Evolutionary conservation across 2,888 invertebrate genomes (phyloP).

Genomic region (Oithona nana): DNA sequence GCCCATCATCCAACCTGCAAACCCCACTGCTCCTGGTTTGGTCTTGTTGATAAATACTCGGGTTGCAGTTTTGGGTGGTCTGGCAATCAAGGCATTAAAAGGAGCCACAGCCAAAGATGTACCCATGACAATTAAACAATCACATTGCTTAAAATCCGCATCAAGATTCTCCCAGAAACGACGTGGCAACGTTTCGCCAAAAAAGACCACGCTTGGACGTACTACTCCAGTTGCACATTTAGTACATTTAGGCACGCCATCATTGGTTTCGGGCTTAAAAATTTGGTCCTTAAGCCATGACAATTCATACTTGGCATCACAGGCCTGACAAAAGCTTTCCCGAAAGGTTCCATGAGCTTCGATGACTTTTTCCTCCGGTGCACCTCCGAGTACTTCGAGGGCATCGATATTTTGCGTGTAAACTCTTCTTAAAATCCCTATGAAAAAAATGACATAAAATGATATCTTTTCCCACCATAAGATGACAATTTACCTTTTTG

Average conservation of each 20-base stretch:
- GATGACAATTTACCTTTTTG: too few relatives aligned
- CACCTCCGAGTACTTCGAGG: slow-evolving; percentile 60
- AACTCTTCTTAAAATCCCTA: slow-evolving; percentile 31
- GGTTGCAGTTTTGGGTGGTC: background rate
- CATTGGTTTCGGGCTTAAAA: slow-evolving; percentile 23
- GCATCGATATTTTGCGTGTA: slow-evolving; percentile 69
- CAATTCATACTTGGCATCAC: slow-evolving; percentile 48
- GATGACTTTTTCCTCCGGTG: slow-evolving; percentile 62
- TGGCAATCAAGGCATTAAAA: background rate
- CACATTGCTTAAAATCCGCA: slow-evolving; percentile 61
- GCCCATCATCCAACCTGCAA: background rate
- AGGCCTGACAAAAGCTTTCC: slow-evolving; percentile 59
- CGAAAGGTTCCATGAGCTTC: slow-evolving; percentile 88
- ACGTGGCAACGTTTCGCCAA: slow-evolving; percentile 69
- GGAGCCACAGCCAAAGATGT: slow-evolving; percentile 60
- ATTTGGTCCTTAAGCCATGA: slow-evolving; percentile 61
- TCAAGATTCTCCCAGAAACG: slow-evolving; percentile 47
- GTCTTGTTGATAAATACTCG: slow-evolving; percentile 6
- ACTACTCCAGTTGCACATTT: slow-evolving; percentile 47
- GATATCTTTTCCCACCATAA: too few relatives aligned
- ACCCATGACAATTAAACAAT: slow-evolving; percentile 79
- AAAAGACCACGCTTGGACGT: slow-evolving; percentile 88
- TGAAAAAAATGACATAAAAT: too few relatives aligned
- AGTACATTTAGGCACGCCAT: slow-evolving; percentile 54
- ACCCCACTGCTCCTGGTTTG: background rate